Conservation (phyloP, 37 sponge, comb jelly and placozoan genomes). For the Axinella damicornis region DNA sequence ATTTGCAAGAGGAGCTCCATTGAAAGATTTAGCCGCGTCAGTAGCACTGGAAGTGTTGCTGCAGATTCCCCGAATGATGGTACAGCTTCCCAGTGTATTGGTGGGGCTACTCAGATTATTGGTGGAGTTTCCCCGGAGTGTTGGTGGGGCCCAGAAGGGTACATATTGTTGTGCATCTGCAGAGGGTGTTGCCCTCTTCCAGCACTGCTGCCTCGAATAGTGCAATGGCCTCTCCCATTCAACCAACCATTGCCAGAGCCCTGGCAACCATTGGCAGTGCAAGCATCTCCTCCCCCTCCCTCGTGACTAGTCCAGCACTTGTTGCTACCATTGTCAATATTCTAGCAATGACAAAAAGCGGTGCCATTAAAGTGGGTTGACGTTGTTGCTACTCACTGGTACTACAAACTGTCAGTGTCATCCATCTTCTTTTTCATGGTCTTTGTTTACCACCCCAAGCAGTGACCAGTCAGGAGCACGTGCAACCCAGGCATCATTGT, state of each 20-base stretch:
- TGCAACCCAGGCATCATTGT: no score
- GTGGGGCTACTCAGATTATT: no score
- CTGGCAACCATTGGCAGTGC: neutral
- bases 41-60: neutral
- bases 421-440: no score
- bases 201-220: neutral
- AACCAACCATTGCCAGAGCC: neutral
- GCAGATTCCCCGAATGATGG: no score
- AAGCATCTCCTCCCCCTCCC: neutral
- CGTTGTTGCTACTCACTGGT: neutral
- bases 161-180: neutral
- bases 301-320: neutral
- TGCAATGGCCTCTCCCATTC: neutral
- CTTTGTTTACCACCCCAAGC: no score
- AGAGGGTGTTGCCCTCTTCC: neutral
- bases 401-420: neutral
- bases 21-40: neutral
- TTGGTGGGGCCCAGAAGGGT: no score
- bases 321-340: neutral
- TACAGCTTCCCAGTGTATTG: neutral
- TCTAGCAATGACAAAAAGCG: no score
- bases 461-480: no score
- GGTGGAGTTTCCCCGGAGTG: no score
- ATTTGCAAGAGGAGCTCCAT: constrained; percentile 7
- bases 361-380: no score